Conservation (phyloP, 2,113 vertebrate genomes). For the Psilopogon haemacephalus region DNA sequence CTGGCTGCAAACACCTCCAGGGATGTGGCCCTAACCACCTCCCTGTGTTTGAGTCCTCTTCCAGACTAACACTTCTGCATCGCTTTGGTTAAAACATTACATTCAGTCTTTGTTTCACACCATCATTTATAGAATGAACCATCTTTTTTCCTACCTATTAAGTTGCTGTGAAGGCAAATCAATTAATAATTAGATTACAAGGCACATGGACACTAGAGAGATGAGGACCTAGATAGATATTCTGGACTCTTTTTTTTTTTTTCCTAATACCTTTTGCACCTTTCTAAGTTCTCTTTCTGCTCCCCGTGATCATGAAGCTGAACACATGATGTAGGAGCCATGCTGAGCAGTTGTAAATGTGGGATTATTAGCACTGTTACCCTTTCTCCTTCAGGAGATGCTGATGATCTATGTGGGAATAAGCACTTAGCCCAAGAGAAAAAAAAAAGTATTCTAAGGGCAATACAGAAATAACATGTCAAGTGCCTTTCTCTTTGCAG, state of each 20-base stretch:
- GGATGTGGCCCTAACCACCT: too few relatives aligned
- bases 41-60: background rate
- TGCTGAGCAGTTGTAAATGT: background rate
- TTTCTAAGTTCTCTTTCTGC: background rate
- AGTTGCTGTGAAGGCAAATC: slow-evolving; percentile 13
- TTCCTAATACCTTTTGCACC: background rate
- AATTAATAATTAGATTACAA: background rate
- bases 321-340: background rate
- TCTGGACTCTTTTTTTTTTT: background rate
- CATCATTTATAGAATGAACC: background rate
- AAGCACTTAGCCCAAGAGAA: background rate
- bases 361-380: background rate
- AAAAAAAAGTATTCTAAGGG: background rate
- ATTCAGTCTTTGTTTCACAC: background rate
- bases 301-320: background rate
- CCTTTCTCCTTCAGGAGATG: background rate
- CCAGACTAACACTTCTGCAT: background rate
- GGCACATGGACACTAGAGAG: background rate
- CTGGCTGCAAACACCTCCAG: too few relatives aligned
- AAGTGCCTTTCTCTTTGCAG: background rate
- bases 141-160: background rate
- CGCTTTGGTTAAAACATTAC: background rate
- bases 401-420: background rate
- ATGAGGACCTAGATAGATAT: background rate
- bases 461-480: background rate